phyloP scores from a whole-genome alignment of 2,797 vertebrate species.

The Momotus momota region DNA sequence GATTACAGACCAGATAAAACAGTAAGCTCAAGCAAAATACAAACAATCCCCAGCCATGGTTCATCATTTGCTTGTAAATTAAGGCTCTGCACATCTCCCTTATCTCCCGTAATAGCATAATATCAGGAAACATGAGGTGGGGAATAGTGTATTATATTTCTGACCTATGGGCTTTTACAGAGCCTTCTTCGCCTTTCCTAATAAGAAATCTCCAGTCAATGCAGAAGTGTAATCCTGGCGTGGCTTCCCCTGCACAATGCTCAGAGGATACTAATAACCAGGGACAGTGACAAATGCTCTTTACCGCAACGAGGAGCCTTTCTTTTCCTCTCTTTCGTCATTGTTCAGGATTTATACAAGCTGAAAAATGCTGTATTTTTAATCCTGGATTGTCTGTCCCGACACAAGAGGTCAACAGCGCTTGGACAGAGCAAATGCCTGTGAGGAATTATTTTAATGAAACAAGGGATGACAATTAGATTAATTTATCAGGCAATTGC shows the following conservation, averaged over 20 bases:
- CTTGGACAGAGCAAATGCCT: conserved; percentile 57
- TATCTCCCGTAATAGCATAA: conserved; percentile 59
- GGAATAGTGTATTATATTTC: conserved; percentile 62
- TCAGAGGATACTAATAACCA: conserved; percentile 64
- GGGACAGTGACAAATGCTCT: conserved; percentile 68
- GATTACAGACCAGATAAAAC: conserved; percentile 41
- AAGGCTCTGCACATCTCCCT: conserved; percentile 66
- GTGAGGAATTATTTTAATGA: conserved; percentile 61
- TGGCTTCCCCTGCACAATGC: conserved; percentile 50
- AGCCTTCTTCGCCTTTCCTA: conserved; percentile 37
- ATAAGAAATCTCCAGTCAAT: conserved; percentile 38
- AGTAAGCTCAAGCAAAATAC: conserved; percentile 61
- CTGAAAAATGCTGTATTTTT: conserved; percentile 53
- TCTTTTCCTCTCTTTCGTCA: conserved; percentile 15
- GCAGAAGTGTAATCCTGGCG: conserved; percentile 51
- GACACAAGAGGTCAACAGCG: conserved; percentile 29
- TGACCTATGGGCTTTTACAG: conserved; percentile 57
- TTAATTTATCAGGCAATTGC: conserved; percentile 55
- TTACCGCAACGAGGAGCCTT: conserved; percentile 25
- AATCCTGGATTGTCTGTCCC: conserved; percentile 57
- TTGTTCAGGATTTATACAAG: conserved; percentile 37
- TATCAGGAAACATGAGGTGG: conserved; percentile 40
- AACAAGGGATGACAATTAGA: conserved; percentile 47
- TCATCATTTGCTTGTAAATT: conserved; percentile 65
- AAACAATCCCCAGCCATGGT: conserved; percentile 44